Evolutionary conservation across 2,113 vertebrate genomes (phyloP).

Genomic region (Anolis sagrei): DNA sequence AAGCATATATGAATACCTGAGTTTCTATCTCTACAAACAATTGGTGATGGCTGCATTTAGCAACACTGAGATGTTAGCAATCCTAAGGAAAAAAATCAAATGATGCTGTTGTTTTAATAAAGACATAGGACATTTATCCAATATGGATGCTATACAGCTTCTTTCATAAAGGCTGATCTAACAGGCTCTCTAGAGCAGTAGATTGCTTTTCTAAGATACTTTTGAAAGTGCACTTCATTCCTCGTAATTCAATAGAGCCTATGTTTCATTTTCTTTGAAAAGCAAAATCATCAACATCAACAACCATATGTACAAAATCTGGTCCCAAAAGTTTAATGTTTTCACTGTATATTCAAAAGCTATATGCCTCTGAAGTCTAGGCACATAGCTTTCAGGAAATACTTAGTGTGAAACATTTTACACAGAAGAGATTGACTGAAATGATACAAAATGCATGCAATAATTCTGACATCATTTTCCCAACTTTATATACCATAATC

Average conservation of each 20-base stretch:
- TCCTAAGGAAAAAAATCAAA: neutral
- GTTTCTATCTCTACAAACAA: neutral
- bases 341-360: conserved; percentile 26
- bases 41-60: neutral
- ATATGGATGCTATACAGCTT: neutral
- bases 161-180: conserved; percentile 19
- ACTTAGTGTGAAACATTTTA: conserved; percentile 34
- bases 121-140: neutral
- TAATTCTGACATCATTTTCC: conserved; percentile 20
- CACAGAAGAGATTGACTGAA: conserved; percentile 19
- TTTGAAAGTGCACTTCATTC: conserved; percentile 35
- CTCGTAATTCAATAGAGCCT: conserved; percentile 40
- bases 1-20: neutral
- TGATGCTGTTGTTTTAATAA: neutral
- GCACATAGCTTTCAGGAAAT: conserved; percentile 43
- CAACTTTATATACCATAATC: neutral
- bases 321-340: conserved; percentile 16
- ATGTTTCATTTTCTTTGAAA: neutral
- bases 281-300: neutral
- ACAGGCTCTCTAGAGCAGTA: conserved; percentile 18
- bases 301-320: conserved; percentile 13
- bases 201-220: conserved; percentile 38
- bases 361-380: conserved; percentile 27
- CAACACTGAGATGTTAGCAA: neutral
- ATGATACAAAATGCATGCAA: conserved; percentile 50